These are phyloP conservation scores for Chlorops oryzae DNA, from an alignment of 1,140 invertebrate species.

Conservation along the genomic window DNA sequence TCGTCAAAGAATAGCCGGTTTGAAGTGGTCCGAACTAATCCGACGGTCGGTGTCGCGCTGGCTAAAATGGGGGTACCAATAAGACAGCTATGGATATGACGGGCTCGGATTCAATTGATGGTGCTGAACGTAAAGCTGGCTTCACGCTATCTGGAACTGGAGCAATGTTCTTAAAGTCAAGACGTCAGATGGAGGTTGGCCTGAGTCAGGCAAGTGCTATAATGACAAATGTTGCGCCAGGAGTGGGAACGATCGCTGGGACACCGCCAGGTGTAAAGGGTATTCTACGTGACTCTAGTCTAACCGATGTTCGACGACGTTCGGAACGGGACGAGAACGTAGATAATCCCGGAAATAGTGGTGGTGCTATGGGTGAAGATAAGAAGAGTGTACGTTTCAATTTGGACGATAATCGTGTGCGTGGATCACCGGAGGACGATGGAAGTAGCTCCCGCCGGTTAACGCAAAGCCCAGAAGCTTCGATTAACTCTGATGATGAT, in stretches of 20 bases:
- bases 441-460: conserved; percentile 15
- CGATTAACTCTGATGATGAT: conserved; percentile 24
- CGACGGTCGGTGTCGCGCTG: conserved; percentile 28
- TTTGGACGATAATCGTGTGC: conserved; percentile 47
- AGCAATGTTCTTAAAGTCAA: conserved; percentile 63
- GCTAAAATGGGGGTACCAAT: neutral
- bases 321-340: conserved; percentile 23
- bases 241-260: conserved; percentile 37
- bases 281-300: conserved; percentile 62
- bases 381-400: conserved; percentile 66
- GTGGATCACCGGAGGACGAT: conserved; percentile 23
- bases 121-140: conserved; percentile 16
- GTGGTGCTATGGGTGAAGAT: conserved; percentile 57
- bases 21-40: conserved; percentile 32
- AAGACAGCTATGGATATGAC: neutral
- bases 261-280: conserved; percentile 54
- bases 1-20: conserved; percentile 31
- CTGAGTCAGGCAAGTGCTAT: conserved; percentile 4
- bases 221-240: conserved; percentile 7
- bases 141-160: conserved; percentile 47
- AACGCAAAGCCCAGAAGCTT: conserved; percentile 20
- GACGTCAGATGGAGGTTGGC: conserved; percentile 20
- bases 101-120: neutral
- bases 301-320: conserved; percentile 49
- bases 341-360: conserved; percentile 20